Conservation (phyloP, 2,888 invertebrate species). For the Troides helena region DNA sequence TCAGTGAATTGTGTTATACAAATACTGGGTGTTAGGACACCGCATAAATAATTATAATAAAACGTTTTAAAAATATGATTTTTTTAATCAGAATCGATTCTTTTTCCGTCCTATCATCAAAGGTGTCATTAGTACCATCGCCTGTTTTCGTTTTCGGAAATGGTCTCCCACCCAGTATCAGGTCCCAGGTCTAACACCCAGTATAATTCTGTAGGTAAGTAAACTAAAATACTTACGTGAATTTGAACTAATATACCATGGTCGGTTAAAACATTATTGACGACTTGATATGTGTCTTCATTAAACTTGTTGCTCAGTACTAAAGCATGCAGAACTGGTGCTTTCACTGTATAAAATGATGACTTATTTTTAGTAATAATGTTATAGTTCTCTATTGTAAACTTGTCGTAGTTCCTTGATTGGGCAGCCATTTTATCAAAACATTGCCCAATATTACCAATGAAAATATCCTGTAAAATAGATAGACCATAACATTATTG, state of each 20-base stretch:
- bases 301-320: constrained; percentile 16
- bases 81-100: no score
- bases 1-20: no score
- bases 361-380: constrained; percentile 3
- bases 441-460: constrained; percentile 13
- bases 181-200: no score
- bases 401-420: constrained; percentile 10
- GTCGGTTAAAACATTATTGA: constrained; percentile 6
- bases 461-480: constrained; percentile 18
- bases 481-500: neutral
- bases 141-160: no score
- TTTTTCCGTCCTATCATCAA: no score
- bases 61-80: no score
- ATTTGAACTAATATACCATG: constrained; percentile 16
- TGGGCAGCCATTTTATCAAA: neutral
- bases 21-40: no score
- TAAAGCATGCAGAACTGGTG: constrained; percentile 19
- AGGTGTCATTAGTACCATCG: no score
- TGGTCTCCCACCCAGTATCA: no score
- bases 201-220: neutral
- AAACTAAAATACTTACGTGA: constrained; percentile 15
- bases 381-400: constrained; percentile 8
- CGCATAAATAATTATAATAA: no score
- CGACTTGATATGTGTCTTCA: constrained; percentile 4
- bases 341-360: constrained; percentile 11